These are phyloP conservation scores for Sphaeridia pumilis DNA, from an alignment of 2,888 invertebrate species.

Conservation along the genomic window DNA sequence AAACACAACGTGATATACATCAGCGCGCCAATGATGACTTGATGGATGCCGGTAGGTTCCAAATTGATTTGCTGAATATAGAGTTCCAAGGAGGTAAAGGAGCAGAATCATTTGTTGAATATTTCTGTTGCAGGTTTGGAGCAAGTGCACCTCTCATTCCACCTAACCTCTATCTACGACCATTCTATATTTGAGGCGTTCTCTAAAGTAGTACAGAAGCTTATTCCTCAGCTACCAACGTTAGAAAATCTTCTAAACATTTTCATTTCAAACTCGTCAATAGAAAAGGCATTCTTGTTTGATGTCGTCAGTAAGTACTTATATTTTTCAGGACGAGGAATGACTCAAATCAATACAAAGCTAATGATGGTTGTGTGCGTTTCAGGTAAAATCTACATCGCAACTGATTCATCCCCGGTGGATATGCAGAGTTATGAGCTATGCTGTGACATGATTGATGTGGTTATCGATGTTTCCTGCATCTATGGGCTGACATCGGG, in stretches of 20 bases:
- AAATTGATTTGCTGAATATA: no score
- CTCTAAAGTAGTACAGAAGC: constrained; percentile 97
- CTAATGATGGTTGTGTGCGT: not conserved
- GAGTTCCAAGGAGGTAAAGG: no score
- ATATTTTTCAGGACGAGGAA: not conserved
- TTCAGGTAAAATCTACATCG: constrained; percentile 68
- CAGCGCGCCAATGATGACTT: constrained; percentile 92
- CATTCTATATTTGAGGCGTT: constrained; percentile 99
- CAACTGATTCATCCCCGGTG: constrained; percentile 98
- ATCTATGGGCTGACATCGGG: constrained; percentile 73
- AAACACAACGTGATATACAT: constrained; percentile 96
- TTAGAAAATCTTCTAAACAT: constrained; percentile 95
- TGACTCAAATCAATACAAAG: not conserved
- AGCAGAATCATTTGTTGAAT: no score
- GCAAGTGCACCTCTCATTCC: constrained; percentile 83
- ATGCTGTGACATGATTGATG: constrained; percentile 99
- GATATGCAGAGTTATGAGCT: constrained; percentile 99
- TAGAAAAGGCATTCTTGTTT: constrained; percentile 98
- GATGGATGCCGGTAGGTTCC: constrained; percentile 57
- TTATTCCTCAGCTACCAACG: constrained; percentile 93
- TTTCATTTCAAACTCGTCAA: constrained; percentile 94
- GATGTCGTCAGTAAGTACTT: constrained; percentile 82
- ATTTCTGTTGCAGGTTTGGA: constrained; percentile 48
- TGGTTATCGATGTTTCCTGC: constrained; percentile 95
- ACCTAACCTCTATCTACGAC: constrained; percentile 97